Base-by-base conservation (phyloP, 2,113 vertebrate species). In the Ageneiosus marmoratus region DNA sequence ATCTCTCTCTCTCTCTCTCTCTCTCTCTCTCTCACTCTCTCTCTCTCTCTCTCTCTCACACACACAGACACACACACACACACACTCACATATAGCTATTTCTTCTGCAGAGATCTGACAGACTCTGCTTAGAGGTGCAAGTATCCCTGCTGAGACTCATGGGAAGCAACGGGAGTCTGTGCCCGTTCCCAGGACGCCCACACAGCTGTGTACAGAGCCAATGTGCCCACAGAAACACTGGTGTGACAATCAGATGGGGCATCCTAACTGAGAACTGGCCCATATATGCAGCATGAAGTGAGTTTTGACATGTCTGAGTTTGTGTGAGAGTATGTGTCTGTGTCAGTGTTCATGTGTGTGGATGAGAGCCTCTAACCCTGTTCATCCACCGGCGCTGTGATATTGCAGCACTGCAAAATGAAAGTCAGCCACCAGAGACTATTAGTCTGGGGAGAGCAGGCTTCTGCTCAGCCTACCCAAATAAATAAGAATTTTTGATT, bases 401-500 rank as follows among this genome's bases (percentile, higher is more conserved):
- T 90, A 89, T 91, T 89, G 89, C 90, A 86, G 85, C 89, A 91
- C 92, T 90, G 92, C 90, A 92, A 92, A 93, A 92, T 93, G 90
- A 90, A 92, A 92, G 91, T 89, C 84, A 83, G 90, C 90, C 91
- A 92, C 92, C 90, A 92, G 91, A 91, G 91, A 91, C 72, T 69
- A 69, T 78, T 90, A 90, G 92, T 91, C 90, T 93, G 91, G 91
- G 90, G 89, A 90, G 87, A 90, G 86, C 88, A 58, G 83, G 88
- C 89, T 90, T 89, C 63, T 80, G 86, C 89, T 89, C 90, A 86
- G 75, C 89, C 90, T 93, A 88, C 92, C 91, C 91, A 93, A 94
- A 94, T 94, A 94, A 94, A 94, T 93, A 94, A 93, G 92, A 94
- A 94, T 94, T 94, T 94, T 94, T 94, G 94, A 94, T 94, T 92